Conservation (phyloP, 2,797 vertebrate species). For the Antrozous pallidus region DNA sequence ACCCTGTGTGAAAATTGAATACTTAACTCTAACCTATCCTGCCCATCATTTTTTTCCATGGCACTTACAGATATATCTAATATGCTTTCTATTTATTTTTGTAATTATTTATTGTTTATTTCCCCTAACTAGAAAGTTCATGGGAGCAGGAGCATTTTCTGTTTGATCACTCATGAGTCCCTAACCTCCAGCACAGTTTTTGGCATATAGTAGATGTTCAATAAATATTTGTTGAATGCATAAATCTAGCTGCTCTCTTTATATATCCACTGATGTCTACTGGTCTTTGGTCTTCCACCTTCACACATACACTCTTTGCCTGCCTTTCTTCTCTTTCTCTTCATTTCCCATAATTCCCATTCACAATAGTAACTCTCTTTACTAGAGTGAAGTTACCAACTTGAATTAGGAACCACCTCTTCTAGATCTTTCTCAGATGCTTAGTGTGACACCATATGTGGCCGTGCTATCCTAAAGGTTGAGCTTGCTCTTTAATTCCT, state of each 20-base stretch:
- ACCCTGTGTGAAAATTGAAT: background rate
- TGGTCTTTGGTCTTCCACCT: background rate
- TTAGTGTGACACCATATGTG: background rate
- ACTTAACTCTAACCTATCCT: background rate
- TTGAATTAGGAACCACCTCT: background rate
- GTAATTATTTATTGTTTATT: conserved; percentile 5
- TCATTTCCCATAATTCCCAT: background rate
- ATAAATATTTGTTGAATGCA: background rate
- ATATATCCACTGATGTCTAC: too few species aligned
- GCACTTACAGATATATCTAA: background rate
- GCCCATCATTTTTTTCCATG: background rate
- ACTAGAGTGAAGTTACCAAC: background rate
- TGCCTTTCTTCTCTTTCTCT: background rate
- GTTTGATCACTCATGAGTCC: background rate
- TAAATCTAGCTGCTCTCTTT: background rate
- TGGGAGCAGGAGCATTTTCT: background rate
- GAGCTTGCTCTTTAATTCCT: background rate
- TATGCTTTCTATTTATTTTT: background rate
- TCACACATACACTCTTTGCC: background rate
- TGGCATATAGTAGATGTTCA: background rate
- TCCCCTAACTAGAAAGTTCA: background rate
- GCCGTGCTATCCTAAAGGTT: background rate
- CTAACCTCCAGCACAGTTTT: background rate
- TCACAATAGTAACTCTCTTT: background rate
- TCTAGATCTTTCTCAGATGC: background rate